A percentile compares a stretch with the other conserved stretches of the same genome.
phyloP scores from a whole-genome alignment of 2,797 vertebrate species.

The Alectoris magna region DNA sequence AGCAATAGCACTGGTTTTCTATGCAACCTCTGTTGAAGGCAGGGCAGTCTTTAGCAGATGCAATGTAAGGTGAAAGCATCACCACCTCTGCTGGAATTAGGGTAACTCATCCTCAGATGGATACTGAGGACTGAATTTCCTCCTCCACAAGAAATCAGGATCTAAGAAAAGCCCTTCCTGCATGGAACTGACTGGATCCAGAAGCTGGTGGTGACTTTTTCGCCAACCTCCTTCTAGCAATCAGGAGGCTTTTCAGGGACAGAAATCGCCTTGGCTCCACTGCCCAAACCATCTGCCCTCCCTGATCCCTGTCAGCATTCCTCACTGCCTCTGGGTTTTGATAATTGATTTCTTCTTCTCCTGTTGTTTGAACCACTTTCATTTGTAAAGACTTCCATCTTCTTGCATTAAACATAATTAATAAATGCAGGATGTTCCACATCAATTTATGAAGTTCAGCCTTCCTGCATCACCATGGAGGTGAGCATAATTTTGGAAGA shows the following conservation, averaged over 20 bases:
- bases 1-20: neutral
- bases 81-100: neutral
- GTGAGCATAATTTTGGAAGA: neutral
- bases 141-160: neutral
- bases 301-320: neutral
- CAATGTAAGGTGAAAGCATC: neutral
- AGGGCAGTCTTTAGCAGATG: neutral
- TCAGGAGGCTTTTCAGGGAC: neutral
- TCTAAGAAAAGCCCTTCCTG: neutral
- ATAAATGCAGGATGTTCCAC: neutral
- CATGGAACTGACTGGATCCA: neutral
- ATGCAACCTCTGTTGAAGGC: rapidly evolving
- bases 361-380: neutral
- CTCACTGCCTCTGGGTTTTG: neutral
- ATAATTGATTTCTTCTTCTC: neutral
- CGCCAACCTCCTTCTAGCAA: neutral
- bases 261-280: neutral
- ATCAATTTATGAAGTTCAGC: neutral
- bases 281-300: neutral
- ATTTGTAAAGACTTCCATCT: neutral
- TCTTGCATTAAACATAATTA: neutral
- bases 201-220: neutral
- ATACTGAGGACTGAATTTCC: neutral
- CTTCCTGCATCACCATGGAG: neutral
- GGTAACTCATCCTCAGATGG: neutral